phyloP scores from a whole-genome alignment of 1,140 invertebrate species.

The silkworm (Bombyx mori) region ASM3026992v2 NC_085127.1:7349501-7350000 shows the following conservation, averaged over 20 bases:
- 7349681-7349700: not conserved
- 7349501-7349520: conserved; percentile 27
- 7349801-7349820: not conserved
- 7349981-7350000: too few species aligned
- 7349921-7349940: too few species aligned
- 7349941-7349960: too few species aligned
- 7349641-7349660: conserved; percentile 1
- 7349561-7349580: conserved; percentile 41
- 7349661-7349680: conserved; percentile 5
- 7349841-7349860: too few species aligned
- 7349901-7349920: too few species aligned
- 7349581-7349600: conserved; percentile 36
- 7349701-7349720: conserved; percentile 2
- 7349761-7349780: not conserved
- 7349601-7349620: conserved; percentile 8
- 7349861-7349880: too few species aligned
- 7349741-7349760: too few species aligned
- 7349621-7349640: conserved; percentile 6
- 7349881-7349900: too few species aligned
- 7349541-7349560: conserved; percentile 55
- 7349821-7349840: too few species aligned
- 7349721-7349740: not conserved
- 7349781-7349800: not conserved
- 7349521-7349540: conserved; percentile 28
- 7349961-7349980: too few species aligned